Evolutionary conservation across 2,113 vertebrate genomes (phyloP).

Genomic region (Zapus hudsonius): DNA sequence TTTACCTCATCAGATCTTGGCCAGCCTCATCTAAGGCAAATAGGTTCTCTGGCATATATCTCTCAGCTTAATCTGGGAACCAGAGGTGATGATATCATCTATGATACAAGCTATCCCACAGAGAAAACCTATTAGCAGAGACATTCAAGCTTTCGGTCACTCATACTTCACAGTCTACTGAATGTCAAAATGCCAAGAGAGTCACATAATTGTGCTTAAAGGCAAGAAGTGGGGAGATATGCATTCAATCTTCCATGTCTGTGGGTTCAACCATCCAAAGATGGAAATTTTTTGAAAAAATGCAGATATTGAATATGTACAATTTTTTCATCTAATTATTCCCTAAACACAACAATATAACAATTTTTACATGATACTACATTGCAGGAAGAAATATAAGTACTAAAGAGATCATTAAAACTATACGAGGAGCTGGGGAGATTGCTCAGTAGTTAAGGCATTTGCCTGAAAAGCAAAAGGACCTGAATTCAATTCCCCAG

Average conservation of each 20-base stretch:
- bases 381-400: background rate
- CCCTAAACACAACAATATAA: background rate
- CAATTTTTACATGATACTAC: background rate
- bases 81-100: background rate
- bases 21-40: background rate
- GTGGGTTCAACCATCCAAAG: background rate
- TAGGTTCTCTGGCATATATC: background rate
- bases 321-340: background rate
- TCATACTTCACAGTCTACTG: background rate
- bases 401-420: background rate
- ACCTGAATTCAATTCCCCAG: too few species aligned
- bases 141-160: background rate
- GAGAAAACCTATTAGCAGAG: background rate
- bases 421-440: too few species aligned
- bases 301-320: background rate
- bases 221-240: background rate
- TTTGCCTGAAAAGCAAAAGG: too few species aligned
- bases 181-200: background rate
- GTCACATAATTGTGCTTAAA: background rate
- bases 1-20: too few species aligned
- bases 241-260: background rate
- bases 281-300: background rate
- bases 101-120: background rate
- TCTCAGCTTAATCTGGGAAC: background rate
- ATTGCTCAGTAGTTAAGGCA: too few species aligned